Percentiles rank a stretch among this genome's conserved stretches.
Evolutionary conservation across 2,888 invertebrate genomes (phyloP).

Genomic region (Lasioglossum vierecki): DNA sequence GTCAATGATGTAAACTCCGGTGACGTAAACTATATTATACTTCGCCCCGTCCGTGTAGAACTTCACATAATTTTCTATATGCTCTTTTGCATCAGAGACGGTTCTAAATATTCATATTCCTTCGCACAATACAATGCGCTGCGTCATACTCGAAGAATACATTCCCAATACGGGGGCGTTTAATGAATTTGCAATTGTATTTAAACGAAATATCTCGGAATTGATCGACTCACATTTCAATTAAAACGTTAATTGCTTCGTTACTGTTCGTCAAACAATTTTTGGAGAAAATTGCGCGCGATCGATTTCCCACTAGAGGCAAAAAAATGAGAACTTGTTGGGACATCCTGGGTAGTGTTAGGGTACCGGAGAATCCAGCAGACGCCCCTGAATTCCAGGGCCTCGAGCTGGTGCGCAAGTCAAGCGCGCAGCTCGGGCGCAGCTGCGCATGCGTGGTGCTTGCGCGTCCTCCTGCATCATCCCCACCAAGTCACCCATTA

Average conservation of each 20-base stretch:
- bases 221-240: background rate
- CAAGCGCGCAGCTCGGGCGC: constrained; percentile 63
- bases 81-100: too few relatives aligned
- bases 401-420: constrained; percentile 70
- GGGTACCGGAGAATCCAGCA: constrained; percentile 52
- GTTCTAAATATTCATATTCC: background rate
- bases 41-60: background rate
- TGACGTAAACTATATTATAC: constrained; percentile 57
- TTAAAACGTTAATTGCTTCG: background rate
- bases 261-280: background rate
- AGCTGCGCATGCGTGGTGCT: constrained; percentile 77
- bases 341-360: constrained; percentile 3
- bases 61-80: background rate
- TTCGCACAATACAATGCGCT: background rate
- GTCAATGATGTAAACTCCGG: constrained; percentile 53
- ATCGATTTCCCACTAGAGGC: background rate
- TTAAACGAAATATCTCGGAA: background rate
- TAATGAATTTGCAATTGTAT: background rate
- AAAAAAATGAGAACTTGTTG: background rate
- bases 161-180: too few relatives aligned
- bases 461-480: constrained; percentile 80
- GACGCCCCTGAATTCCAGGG: constrained; percentile 72
- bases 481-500: constrained; percentile 76
- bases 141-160: background rate
- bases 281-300: background rate